Base-by-base conservation (phyloP, 2,888 invertebrate species). In the Diadromus collaris region DNA sequence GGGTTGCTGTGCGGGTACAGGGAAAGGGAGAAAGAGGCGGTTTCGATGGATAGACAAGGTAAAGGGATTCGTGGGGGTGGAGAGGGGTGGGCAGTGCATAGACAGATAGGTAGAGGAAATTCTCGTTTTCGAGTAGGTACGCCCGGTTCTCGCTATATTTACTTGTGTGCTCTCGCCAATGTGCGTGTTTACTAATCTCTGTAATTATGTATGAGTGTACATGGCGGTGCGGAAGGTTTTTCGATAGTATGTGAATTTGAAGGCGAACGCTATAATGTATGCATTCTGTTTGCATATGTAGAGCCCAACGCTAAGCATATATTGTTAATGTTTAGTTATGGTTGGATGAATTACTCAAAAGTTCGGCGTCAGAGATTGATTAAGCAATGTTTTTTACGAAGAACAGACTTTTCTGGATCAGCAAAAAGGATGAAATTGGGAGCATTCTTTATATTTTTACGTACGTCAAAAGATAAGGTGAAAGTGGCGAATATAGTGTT, bases 21-120 rank as follows among this genome's bases (percentile, higher is more conserved):
- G 19, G 56, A 13, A 56, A 56, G 41, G 24, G 44, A 44, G 34
- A 58, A 58, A 44, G 58, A 27, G 44, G 44, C 32, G 41, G 56
- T 56, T 56, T 38, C 24, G 44, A 69, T 27, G 44, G 58, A 58
- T 41, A 44, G 41, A 58, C 44, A 58, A 46, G 56, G 58, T 27
- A 58, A 69, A 69, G 32, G 44, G 58, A 69, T 41, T 10, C 56
- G n/a, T n/a, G n/a, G n/a, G n/a, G n/a, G n/a, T n/a, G n/a, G n/a
- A n/a, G n/a, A n/a, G n/a, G 16, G 29, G 24, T 6, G 16, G 56
- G 16, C 6, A 56, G 16, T 16, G 56, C 27, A 56, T n/a, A 56
- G 56, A 27, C 29, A 56, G 56, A 27, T n/a, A 27, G 64, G 27
- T 44, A 46, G 46, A 54, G 51, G 51, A 67, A 51, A 51, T 51